Base-by-base conservation (phyloP, 2,888 invertebrate species). In the Metacarcinus magister region DNA sequence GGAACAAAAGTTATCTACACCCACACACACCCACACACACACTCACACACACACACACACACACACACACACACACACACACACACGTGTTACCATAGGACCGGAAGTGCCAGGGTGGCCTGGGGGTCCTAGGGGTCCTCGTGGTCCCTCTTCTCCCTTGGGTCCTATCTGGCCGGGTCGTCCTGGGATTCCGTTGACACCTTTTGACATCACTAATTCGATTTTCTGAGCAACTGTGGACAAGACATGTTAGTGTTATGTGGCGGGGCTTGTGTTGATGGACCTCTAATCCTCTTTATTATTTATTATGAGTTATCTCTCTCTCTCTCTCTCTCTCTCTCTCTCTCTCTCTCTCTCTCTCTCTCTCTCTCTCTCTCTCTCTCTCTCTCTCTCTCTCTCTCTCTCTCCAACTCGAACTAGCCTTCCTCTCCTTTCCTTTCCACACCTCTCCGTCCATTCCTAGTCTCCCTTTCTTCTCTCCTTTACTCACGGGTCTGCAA, bases 141-240 rank as follows among this genome's bases (percentile, higher is more conserved):
- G 94, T 13, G 95, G 95, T 5, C 97, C 97, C 90, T 96, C 96
- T 60, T 95, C 93, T n/a, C 97, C 97, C 92, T 96, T 95, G 19
- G 89, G 75, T 43, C 97, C 97, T 7, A 90, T 60, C n/a, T 28
- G 94, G 19, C 97, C 97, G 10, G 96, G 96, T 8, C 48, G 89
- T 8, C 97, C 97, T n/a, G 97, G 97, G 44, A 89, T 89, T 5
- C 96, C 96, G 46, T 96, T 95, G 54, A 94, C 95, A 0, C 97
- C 97, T 67, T 96, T 96, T 2, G 97, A 96, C 91, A 97, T 87
- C 48, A 94, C 95, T 39, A 97, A 91, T 28, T 96, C 96, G 92
- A 97, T 96, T 75, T 92, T 94, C 67, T 94, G 87, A 46, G 97
- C 96, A 8, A 97, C 97, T 97, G 97, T 10, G n/a, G 7, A 10